Percentiles rank a stretch among this genome's conserved stretches.
Conservation (phyloP, 2,797 vertebrate species). For the Taeniopygia guttata region DNA sequence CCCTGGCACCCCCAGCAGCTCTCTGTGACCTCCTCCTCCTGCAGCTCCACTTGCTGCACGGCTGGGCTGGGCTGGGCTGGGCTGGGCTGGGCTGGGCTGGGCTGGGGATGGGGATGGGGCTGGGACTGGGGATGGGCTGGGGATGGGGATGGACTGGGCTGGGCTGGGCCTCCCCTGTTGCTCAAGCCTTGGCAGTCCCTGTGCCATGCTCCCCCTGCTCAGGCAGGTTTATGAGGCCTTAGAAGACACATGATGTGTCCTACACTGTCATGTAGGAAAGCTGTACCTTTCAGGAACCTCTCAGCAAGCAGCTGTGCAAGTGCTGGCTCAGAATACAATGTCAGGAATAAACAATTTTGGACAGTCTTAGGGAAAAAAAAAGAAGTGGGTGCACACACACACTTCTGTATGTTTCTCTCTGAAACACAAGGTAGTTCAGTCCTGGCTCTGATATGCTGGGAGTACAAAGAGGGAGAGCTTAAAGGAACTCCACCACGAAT, state of each 20-base stretch:
- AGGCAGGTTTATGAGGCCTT: not conserved
- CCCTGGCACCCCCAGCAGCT: not conserved
- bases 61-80: not conserved
- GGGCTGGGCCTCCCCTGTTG: not conserved
- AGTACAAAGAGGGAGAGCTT: not conserved
- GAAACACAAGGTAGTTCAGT: not conserved
- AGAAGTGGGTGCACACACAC: not conserved
- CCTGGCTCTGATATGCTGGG: not conserved
- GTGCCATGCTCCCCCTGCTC: not conserved
- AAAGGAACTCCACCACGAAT: not conserved
- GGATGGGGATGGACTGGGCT: too few relatives aligned
- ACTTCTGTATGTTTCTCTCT: not conserved
- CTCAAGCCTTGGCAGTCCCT: not conserved
- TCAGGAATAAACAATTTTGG: not conserved
- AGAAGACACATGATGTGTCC: not conserved
- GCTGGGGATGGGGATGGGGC: not conserved
- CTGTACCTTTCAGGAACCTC: not conserved
- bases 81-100: not conserved
- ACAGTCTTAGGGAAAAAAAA: not conserved
- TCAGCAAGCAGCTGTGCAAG: not conserved
- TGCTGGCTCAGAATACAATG: not conserved
- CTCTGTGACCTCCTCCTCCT: not conserved
- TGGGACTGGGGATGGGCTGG: not conserved
- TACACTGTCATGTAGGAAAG: not conserved
- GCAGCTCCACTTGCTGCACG: not conserved